Conservation (phyloP, 2,888 invertebrate genomes). For the Zelleria hepariella region DNA sequence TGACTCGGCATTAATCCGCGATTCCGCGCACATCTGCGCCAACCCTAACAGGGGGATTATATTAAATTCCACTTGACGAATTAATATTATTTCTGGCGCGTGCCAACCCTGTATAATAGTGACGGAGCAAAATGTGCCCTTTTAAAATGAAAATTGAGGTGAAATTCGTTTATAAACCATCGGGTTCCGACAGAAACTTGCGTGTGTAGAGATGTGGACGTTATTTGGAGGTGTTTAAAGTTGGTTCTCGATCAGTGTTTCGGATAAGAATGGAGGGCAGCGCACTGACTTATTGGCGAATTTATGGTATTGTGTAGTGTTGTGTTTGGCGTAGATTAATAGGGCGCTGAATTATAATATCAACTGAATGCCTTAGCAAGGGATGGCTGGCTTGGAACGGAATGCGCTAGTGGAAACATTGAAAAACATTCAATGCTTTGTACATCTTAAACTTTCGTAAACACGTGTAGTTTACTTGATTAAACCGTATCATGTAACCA, state of each 20-base stretch:
- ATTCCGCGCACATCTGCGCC: conserved; percentile 28
- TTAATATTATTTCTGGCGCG: conserved; percentile 38
- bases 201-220: background rate
- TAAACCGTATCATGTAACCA: no score
- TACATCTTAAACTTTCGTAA: no score
- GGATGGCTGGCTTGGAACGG: no score
- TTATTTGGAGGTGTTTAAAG: background rate
- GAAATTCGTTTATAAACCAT: background rate
- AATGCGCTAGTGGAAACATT: no score
- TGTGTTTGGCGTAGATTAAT: conserved; percentile 1
- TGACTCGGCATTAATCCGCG: conserved; percentile 19
- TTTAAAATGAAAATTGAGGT: background rate
- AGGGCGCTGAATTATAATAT: background rate
- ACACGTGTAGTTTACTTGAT: no score
- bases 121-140: background rate
- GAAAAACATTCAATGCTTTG: no score
- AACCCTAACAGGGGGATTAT: conserved; percentile 32
- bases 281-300: background rate
- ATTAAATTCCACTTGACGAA: conserved; percentile 42
- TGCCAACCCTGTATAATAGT: conserved; percentile 16
- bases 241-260: background rate
- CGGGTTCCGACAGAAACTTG: background rate
- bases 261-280: background rate
- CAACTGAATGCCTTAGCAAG: no score
- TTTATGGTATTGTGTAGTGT: background rate